phyloP scores from a whole-genome alignment of 2,888 invertebrate species.

The Stenodema calcarata region DNA sequence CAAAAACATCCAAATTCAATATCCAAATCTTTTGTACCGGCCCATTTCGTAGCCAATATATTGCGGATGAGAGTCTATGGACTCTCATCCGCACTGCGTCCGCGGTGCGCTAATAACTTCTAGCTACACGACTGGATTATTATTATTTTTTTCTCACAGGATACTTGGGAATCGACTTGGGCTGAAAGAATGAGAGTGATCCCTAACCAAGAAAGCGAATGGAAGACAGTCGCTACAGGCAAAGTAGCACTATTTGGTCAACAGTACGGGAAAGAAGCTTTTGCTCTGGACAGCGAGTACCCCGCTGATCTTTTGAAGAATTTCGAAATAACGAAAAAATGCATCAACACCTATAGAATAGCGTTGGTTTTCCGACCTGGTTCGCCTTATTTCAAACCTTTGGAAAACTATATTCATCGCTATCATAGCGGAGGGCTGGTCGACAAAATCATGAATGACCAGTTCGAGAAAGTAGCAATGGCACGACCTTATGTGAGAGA shows the following conservation, averaged over 20 bases:
- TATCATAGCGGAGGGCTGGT: conserved; percentile 20
- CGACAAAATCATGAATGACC: not conserved
- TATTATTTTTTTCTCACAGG: conserved; percentile 22
- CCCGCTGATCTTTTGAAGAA: conserved; percentile 20
- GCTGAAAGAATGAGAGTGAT: conserved; percentile 1
- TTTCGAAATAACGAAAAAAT: conserved; percentile 23
- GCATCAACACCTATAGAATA: not conserved
- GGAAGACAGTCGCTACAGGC: not conserved
- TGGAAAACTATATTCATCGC: conserved; percentile 1
- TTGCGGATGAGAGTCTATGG: no score
- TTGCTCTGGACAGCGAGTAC: conserved; percentile 20
- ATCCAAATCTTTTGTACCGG: no score
- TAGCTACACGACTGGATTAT: not conserved
- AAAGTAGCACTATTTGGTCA: conserved; percentile 35
- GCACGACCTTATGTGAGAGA: conserved; percentile 9
- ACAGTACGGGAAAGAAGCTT: conserved; percentile 19
- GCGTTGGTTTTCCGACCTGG: not conserved
- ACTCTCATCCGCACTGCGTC: no score
- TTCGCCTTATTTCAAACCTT: conserved; percentile 26
- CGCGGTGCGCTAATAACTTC: no score
- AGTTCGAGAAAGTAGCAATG: not conserved
- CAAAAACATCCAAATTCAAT: no score
- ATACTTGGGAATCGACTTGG: conserved; percentile 29
- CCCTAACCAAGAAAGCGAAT: not conserved
- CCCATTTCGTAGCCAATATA: no score